Base-by-base conservation (phyloP, 35 echinoderm and acorn worm genomes). In the Chiridota heheva region DNA sequence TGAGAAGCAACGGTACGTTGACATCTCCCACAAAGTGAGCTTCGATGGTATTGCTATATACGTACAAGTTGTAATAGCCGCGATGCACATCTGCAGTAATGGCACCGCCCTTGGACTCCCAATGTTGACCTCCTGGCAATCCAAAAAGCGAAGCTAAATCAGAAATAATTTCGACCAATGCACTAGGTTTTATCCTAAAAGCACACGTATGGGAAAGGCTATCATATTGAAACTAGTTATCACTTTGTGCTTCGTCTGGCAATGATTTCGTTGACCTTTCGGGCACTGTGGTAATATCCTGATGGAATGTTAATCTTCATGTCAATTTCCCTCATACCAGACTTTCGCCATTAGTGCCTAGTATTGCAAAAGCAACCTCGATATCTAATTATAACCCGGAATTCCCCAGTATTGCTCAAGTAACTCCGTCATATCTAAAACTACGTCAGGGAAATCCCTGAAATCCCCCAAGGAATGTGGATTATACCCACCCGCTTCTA, bases 21-120 rank as follows among this genome's bases (percentile, higher is more conserved):
- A 47, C 49, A 25, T 87, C 84, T 18, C 83, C 83, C 15, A 76
- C 71, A 41, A 72, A 3, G 34, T 87, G 72, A 46, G 63, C n/a
- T n/a, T n/a, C n/a, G n/a, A n/a, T n/a, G n/a, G n/a, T n/a, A n/a
- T n/a, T n/a, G n/a, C n/a, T n/a, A 61, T 8, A 67, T 36, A 12
- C 30, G 79, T 78, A 35, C 79, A 60, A 2, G 73, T 37, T 31
- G 77, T 78, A 17, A 87, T 36, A 47, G 47, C 77, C 8, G 79
- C 29, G 2, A 41, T 43, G 41, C 79, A 44, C 45, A 87, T 70
- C 42, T 13, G 75, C 13, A 44, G 0, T 20, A 74, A 2, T 10
- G 44, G 42, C 18, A 60, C 17, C 0, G 28, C n/a, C 22, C 46
- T 25, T 1, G 56, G 8, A 0, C 30, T 10, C 18, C 53, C 56